These are phyloP conservation scores for Aporophyla nigra DNA, from an alignment of 2,888 invertebrate species.

Conservation along the genomic window DNA sequence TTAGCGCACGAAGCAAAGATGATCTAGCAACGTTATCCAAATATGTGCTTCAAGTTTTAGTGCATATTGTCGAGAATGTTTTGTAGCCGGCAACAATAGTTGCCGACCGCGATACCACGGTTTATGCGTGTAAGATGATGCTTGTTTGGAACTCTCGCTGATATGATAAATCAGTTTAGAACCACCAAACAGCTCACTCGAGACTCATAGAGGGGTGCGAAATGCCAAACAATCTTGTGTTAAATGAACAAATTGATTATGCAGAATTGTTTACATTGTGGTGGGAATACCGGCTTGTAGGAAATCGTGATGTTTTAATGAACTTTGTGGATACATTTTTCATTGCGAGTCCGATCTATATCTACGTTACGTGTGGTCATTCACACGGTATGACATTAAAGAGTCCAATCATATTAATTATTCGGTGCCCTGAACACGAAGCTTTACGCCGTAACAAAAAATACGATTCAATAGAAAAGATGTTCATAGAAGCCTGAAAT, in stretches of 20 bases:
- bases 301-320: constrained; percentile 30
- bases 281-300: constrained; percentile 14
- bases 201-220: constrained; percentile 82
- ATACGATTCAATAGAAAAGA: constrained; percentile 38
- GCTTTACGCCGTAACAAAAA: constrained; percentile 16
- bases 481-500: constrained; percentile 39
- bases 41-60: constrained; percentile 86
- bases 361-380: constrained; percentile 36
- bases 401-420: constrained; percentile 37
- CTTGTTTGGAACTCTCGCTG: constrained; percentile 87
- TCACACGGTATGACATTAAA: constrained; percentile 16
- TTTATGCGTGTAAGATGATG: constrained; percentile 91
- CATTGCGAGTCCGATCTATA: constrained; percentile 14
- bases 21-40: constrained; percentile 81
- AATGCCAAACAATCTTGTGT: constrained; percentile 83
- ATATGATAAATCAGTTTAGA: constrained; percentile 91
- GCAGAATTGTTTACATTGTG: constrained; percentile 70
- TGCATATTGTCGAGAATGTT: constrained; percentile 86
- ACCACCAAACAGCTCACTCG: constrained; percentile 87
- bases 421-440: constrained; percentile 27
- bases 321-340: constrained; percentile 19
- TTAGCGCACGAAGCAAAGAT: constrained; percentile 72
- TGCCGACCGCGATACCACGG: constrained; percentile 84
- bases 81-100: constrained; percentile 76
- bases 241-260: constrained; percentile 87